Percentiles rank a stretch among this genome's conserved stretches.
phyloP scores from a whole-genome alignment of 30 jellyfish, hydroid and myxozoan genomes.

The Aurelia sp. region DNA sequence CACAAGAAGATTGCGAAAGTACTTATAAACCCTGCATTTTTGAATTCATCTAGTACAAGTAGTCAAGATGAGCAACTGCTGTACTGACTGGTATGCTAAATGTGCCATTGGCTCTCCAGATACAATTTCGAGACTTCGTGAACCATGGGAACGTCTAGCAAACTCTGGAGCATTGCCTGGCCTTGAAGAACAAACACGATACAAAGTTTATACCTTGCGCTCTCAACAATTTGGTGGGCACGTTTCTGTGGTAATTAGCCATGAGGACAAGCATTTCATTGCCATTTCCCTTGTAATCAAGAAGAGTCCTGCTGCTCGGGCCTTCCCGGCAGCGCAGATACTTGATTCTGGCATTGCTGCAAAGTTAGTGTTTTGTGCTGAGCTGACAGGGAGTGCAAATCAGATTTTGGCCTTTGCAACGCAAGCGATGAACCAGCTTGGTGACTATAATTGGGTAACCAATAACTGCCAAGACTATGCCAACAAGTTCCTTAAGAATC shows the following conservation, averaged over 20 bases:
- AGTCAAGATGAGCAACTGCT: not conserved
- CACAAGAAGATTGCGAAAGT: no score
- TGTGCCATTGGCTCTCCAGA: not conserved
- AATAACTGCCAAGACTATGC: not conserved
- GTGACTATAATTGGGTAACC: not conserved
- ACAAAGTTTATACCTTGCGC: not conserved
- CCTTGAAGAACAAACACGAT: not conserved
- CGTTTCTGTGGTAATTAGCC: not conserved
- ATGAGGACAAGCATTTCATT: not conserved
- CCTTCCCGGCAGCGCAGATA: not conserved
- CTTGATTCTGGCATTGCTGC: not conserved
- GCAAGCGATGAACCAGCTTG: not conserved
- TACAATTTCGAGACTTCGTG: not conserved
- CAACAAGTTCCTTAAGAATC: not conserved
- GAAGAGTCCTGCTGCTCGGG: not conserved
- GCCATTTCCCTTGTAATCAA: not conserved
- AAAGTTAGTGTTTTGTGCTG: not conserved
- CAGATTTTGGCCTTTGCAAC: not conserved
- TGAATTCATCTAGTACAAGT: no score
- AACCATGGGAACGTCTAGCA: not conserved
- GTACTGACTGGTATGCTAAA: not conserved
- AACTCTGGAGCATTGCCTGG: not conserved
- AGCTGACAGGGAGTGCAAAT: not conserved
- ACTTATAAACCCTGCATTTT: no score
- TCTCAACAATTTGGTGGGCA: not conserved